Conservation (phyloP, 2,888 invertebrate species). For the Lottia gigantea region DNA sequence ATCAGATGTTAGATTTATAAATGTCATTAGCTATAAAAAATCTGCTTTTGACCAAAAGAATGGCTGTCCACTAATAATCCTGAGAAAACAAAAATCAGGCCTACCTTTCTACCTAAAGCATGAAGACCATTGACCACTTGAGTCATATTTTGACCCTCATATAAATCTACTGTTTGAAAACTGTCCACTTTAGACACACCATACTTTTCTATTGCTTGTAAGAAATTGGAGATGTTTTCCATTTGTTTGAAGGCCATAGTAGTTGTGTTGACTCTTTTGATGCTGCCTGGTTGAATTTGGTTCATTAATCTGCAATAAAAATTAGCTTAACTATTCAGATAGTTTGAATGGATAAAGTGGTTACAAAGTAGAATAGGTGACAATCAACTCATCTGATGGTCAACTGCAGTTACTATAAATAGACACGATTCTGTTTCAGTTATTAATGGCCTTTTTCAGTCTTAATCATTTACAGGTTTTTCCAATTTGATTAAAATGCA, state of each 20-base stretch:
- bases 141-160: conserved; percentile 90
- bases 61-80: no score
- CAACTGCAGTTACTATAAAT: no score
- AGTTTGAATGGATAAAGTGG: no score
- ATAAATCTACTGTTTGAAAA: conserved; percentile 98
- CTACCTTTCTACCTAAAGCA: conserved; percentile 90
- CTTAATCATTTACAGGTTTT: no score
- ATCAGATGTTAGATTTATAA: neutral
- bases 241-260: conserved; percentile 85
- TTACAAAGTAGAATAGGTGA: no score
- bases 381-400: no score
- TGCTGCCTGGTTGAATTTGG: conserved; percentile 89
- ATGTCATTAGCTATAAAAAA: neutral
- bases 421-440: no score
- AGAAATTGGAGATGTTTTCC: conserved; percentile 94
- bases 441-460: no score
- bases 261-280: conserved; percentile 92
- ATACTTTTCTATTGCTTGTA: conserved; percentile 89
- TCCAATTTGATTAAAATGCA: no score
- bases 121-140: conserved; percentile 96
- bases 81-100: no score
- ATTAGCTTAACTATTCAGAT: no score
- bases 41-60: no score
- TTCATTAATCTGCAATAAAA: conserved; percentile 77
- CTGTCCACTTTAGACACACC: conserved; percentile 96